Percentiles rank a stretch among this genome's conserved stretches.
Evolutionary conservation across 2,113 vertebrate genomes (phyloP).

Genomic region (Apodemus speciosus): DNA sequence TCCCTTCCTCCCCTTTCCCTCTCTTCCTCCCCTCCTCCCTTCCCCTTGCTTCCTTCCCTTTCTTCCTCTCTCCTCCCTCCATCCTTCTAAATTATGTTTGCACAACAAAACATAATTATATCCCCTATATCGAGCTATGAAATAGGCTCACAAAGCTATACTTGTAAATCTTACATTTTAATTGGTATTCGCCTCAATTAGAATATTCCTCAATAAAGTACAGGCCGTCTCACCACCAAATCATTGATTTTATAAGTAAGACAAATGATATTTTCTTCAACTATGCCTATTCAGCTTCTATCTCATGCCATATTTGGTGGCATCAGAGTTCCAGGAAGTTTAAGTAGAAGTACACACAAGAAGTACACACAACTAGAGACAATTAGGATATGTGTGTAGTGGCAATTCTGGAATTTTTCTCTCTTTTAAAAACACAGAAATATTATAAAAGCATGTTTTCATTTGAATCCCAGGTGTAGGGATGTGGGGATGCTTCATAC

Average conservation of each 20-base stretch:
- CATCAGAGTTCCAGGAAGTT: background rate
- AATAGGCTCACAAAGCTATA: background rate
- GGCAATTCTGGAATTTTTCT: too few species aligned
- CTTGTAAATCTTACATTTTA: background rate
- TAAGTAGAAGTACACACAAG: too few species aligned
- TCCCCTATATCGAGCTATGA: background rate
- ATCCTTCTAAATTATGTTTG: background rate
- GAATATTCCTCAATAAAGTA: background rate
- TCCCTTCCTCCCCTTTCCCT: too few species aligned
- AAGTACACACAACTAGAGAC: too few species aligned
- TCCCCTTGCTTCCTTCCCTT: background rate
- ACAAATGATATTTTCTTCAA: background rate
- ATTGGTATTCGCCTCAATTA: background rate
- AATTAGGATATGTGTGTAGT: too few species aligned
- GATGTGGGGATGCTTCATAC: too few species aligned
- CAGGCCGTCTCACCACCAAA: background rate
- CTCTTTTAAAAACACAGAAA: too few species aligned
- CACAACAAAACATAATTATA: background rate
- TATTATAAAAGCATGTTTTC: too few species aligned
- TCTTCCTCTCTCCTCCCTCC: too few species aligned
- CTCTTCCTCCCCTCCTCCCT: too few species aligned
- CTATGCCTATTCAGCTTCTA: background rate
- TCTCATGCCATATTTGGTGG: background rate
- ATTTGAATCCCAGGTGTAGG: too few species aligned
- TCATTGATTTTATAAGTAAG: background rate